phyloP scores from a whole-genome alignment of 2,888 invertebrate genomes.

The Lithodes maja region DNA sequence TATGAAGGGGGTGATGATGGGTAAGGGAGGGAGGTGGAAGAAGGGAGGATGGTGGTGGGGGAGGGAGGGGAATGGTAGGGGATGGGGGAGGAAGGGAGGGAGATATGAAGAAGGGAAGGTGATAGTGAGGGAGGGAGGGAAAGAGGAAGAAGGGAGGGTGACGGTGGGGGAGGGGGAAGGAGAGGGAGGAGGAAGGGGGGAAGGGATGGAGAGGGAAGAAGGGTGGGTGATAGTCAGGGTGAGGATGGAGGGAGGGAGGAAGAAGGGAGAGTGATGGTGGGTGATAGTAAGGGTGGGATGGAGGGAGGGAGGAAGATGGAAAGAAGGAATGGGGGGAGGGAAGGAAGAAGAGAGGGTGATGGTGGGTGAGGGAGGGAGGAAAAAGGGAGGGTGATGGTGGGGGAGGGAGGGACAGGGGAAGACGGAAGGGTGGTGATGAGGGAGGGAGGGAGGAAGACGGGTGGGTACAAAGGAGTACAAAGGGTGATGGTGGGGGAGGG shows the following conservation, averaged over 20 bases:
- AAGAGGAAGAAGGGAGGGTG: background rate
- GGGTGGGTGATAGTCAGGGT: background rate
- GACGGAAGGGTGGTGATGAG: background rate
- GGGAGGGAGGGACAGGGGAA: background rate
- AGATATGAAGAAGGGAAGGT: background rate
- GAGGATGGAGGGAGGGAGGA: background rate
- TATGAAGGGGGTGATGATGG: background rate
- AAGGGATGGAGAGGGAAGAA: background rate
- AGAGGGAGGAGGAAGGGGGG: background rate
- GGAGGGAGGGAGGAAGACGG: background rate
- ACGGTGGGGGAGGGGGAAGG: background rate
- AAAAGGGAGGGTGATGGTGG: background rate
- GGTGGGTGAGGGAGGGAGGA: background rate
- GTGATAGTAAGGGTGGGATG: constrained; percentile 10
- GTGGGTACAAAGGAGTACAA: background rate
- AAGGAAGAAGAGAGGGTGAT: background rate
- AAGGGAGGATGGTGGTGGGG: background rate
- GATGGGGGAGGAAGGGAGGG: background rate
- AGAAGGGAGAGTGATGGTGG: background rate
- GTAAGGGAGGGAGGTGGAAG: background rate
- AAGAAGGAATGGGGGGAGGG: background rate
- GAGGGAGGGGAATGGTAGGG: background rate
- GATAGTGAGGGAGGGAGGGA: background rate
- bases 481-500: background rate
- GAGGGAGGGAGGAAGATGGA: background rate